phyloP scores from a whole-genome alignment of 2,113 vertebrate species.

The Otocyon megalotis region DNA sequence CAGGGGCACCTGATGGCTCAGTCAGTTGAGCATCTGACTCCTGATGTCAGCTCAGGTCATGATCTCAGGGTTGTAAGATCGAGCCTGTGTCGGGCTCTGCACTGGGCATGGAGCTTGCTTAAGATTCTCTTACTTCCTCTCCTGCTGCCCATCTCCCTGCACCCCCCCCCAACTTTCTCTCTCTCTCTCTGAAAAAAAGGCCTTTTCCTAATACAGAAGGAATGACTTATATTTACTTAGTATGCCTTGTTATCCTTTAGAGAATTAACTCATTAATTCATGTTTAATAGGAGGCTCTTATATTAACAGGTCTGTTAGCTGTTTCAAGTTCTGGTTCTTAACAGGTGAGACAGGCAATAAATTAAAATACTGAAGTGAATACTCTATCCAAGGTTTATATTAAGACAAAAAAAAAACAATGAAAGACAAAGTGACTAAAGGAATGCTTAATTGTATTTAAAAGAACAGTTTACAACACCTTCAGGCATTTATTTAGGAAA shows the following conservation, averaged over 20 bases:
- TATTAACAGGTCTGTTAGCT: background rate
- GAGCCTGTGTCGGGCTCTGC: background rate
- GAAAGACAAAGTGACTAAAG: background rate
- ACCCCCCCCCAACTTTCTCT: background rate
- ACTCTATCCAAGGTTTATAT: constrained; percentile 1
- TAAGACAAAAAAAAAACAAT: background rate
- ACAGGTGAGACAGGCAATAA: background rate
- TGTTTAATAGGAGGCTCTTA: background rate
- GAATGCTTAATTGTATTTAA: constrained; percentile 49
- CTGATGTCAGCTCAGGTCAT: background rate
- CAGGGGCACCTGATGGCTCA: background rate
- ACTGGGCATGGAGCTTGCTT: background rate
- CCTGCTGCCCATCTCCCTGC: background rate
- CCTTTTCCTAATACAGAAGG: background rate
- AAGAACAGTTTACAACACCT: constrained; percentile 40
- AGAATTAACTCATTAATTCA: background rate
- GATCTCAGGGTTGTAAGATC: background rate
- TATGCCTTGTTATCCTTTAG: background rate
- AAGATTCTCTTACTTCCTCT: background rate
- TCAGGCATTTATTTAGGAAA: constrained; percentile 21
- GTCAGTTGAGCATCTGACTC: background rate
- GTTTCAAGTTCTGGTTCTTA: background rate
- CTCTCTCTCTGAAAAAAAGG: background rate
- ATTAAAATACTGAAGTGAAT: constrained; percentile 16
- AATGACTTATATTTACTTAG: background rate